Base-by-base conservation (phyloP, 2,113 vertebrate species). In the Albula goreensis region DNA sequence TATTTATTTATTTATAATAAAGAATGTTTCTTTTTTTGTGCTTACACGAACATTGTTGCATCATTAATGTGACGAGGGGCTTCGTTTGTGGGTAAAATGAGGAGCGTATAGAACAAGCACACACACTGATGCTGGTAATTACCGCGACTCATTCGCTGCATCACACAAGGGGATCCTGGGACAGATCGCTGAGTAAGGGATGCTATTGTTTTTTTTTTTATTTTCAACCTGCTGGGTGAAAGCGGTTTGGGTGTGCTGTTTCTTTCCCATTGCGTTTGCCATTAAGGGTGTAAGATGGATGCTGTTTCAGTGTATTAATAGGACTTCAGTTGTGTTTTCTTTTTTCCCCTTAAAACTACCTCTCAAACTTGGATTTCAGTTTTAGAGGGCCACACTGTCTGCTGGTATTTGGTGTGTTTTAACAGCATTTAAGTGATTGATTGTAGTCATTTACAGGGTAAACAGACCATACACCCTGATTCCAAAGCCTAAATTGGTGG, bases 1-100 rank as follows among this genome's bases (percentile, higher is more conserved):
- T 19, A 66, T 19, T 66, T 0, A 22, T 19, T 49, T 80, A 17
- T 80, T 80, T 80, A 49, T 19, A 50, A 41, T 41, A 41, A 41
- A 41, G 31, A 41, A 41, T 41, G 31, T 41, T 41, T 41, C 31
- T 41, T 80, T 50, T 80, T 80, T 80, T 81, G 0, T 81, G 80
- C 80, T 52, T 81, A n/a, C 70, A 85, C 7, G 53, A 10, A 83
- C 11, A 63, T 77, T 88, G 66, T 79, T 60, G 53, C 83, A 86
- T 66, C 81, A 63, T 85, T 89, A 88, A 89, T 88, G 81, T 74
- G 57, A 87, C 74, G 17, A 19, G 60, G 51, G 49, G 13, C 57
- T 50, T 81, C 57, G 80, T 85, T 87, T 85, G 31, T 41, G 41
- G 86, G 85, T 84, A 78, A 82, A 77, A 85, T 85, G 74, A 85